Conservation (phyloP, 1,140 invertebrate genomes). For the Drosophila tristis region DNA sequence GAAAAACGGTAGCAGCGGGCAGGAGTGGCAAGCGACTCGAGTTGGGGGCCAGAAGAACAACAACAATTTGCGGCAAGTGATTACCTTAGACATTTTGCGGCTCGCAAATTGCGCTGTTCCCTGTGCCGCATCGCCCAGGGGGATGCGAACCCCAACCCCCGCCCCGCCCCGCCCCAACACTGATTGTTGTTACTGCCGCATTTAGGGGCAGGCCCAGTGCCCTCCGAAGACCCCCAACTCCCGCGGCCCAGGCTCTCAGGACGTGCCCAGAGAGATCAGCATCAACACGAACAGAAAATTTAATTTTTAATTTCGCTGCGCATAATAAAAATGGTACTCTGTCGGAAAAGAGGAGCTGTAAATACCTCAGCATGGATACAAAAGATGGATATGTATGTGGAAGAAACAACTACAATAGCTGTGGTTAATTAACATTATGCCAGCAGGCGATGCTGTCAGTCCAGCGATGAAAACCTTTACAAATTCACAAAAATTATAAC, state of each 20-base stretch:
- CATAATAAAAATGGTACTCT: slow-evolving; percentile 65
- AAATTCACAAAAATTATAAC: no score
- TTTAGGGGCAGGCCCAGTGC: slow-evolving; percentile 17
- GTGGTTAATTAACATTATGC: no score
- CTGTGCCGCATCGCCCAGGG: slow-evolving; percentile 61
- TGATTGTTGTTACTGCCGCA: slow-evolving; percentile 39
- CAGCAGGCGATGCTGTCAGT: no score
- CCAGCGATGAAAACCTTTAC: no score
- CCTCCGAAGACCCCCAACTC: no score
- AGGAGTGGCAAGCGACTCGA: background rate
- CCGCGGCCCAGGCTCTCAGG: background rate
- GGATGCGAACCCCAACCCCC: slow-evolving; percentile 36
- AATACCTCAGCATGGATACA: background rate
- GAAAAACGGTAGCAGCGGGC: background rate
- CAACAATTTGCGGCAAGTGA: slow-evolving; percentile 79
- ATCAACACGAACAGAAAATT: slow-evolving; percentile 60
- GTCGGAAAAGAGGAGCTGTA: background rate
- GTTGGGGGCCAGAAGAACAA: slow-evolving; percentile 46
- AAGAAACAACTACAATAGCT: no score
- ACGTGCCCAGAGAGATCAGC: slow-evolving; percentile 58
- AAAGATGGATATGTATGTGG: no score
- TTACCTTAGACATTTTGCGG: slow-evolving; percentile 79
- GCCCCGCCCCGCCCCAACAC: slow-evolving; percentile 1
- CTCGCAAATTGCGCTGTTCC: slow-evolving; percentile 72
- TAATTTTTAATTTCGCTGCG: slow-evolving; percentile 77